phyloP scores from a whole-genome alignment of 2,888 invertebrate genomes.

The Dichetophora obliterata region DNA sequence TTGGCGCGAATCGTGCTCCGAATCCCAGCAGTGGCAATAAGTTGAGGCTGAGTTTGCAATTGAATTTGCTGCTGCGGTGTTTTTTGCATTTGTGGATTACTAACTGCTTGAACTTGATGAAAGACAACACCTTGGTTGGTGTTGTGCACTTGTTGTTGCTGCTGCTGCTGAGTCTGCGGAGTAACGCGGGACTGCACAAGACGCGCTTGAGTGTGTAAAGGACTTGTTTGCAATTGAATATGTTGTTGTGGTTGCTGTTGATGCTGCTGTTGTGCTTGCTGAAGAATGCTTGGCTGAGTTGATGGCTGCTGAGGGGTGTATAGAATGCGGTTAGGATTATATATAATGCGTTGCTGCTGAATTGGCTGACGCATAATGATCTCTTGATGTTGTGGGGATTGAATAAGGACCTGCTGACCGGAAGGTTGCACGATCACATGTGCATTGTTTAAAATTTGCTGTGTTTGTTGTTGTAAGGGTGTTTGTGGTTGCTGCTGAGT shows the following conservation, averaged over 20 bases:
- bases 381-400: conserved; percentile 65
- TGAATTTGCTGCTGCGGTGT: conserved; percentile 44
- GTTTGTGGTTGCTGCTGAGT: conserved; percentile 58
- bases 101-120: conserved; percentile 58
- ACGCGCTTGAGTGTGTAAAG: conserved; percentile 57
- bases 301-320: conserved; percentile 54
- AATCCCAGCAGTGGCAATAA: conserved; percentile 25
- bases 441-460: conserved; percentile 60
- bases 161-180: conserved; percentile 42
- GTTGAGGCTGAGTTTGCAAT: conserved; percentile 47
- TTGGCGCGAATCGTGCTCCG: conserved; percentile 42
- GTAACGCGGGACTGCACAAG: conserved; percentile 59
- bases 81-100: conserved; percentile 49
- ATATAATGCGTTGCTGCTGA: conserved; percentile 61
- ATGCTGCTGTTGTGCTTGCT: conserved; percentile 50
- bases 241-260: conserved; percentile 56
- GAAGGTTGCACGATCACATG: conserved; percentile 63
- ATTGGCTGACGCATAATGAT: conserved; percentile 66
- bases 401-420: conserved; percentile 65
- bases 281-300: conserved; percentile 38
- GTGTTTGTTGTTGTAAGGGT: conserved; percentile 58
- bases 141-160: conserved; percentile 46
- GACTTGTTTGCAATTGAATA: conserved; percentile 52
- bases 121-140: conserved; percentile 57
- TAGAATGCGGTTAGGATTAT: conserved; percentile 61